These are phyloP conservation scores for Aspiorhynchus laticeps DNA, from an alignment of 2,113 vertebrate genomes.

Conservation along the genomic window DNA sequence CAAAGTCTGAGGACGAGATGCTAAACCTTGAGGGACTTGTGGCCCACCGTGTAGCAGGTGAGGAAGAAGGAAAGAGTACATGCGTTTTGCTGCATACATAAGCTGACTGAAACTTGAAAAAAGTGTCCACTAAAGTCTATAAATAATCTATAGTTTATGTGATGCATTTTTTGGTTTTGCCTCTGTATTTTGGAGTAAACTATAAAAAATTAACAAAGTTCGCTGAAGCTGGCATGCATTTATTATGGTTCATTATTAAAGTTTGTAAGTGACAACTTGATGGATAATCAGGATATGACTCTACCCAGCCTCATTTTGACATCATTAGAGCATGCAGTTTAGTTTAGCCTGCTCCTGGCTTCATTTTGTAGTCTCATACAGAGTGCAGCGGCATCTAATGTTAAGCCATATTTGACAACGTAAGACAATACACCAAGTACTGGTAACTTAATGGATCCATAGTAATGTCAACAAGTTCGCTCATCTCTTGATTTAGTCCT, in stretches of 20 bases:
- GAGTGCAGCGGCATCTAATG: background rate
- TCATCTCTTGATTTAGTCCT: conserved; percentile 3
- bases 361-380: background rate
- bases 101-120: background rate
- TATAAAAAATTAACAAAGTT: background rate
- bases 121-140: background rate
- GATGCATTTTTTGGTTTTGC: background rate
- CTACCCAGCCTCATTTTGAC: background rate
- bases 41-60: conserved; percentile 96
- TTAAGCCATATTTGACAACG: background rate
- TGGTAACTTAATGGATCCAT: background rate
- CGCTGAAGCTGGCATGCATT: background rate
- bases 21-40: conserved; percentile 93
- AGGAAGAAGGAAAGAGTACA: conserved; percentile 55
- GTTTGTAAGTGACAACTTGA: background rate
- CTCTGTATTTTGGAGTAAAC: background rate
- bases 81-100: background rate
- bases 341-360: background rate
- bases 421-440: background rate
- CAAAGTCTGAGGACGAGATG: conserved; percentile 83
- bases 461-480: background rate
- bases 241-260: conserved; percentile 6
- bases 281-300: background rate
- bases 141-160: background rate
- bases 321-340: background rate